Conservation (phyloP, 1,140 invertebrate genomes). For the Cydia fagiglandana region DNA sequence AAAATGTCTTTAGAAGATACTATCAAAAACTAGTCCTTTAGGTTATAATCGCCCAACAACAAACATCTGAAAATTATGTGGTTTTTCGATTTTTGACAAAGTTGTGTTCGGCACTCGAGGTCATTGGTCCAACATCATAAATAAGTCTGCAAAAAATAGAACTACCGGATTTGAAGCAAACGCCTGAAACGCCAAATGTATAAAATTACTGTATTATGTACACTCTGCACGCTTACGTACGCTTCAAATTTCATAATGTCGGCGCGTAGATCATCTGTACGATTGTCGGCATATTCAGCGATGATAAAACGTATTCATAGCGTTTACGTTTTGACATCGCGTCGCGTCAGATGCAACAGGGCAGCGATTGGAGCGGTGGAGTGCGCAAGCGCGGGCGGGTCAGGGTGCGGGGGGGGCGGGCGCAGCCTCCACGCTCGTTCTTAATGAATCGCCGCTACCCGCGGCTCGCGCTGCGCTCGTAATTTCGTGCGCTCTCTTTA, state of each 20-base stretch:
- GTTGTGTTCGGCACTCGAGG: no score
- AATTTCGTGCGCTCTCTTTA: constrained; percentile 58
- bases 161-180: no score
- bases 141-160: no score
- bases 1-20: no score
- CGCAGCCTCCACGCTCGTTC: constrained; percentile 69
- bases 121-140: no score
- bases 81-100: no score
- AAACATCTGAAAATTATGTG: no score
- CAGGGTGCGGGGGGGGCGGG: constrained; percentile 31
- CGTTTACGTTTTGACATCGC: constrained; percentile 65
- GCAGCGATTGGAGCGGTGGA: constrained; percentile 56
- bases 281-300: constrained; percentile 66
- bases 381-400: constrained; percentile 54
- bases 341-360: constrained; percentile 74
- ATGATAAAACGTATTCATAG: constrained; percentile 75
- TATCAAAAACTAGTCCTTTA: no score
- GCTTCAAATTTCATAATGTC: constrained; percentile 42
- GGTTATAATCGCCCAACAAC: no score
- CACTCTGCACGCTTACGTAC: not conserved
- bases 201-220: no score
- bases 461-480: constrained; percentile 67
- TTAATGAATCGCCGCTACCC: constrained; percentile 75
- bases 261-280: constrained; percentile 52
- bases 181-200: no score